Base-by-base conservation (phyloP, 2,797 vertebrate genomes). In the Dromococcyx pavoninus region DNA sequence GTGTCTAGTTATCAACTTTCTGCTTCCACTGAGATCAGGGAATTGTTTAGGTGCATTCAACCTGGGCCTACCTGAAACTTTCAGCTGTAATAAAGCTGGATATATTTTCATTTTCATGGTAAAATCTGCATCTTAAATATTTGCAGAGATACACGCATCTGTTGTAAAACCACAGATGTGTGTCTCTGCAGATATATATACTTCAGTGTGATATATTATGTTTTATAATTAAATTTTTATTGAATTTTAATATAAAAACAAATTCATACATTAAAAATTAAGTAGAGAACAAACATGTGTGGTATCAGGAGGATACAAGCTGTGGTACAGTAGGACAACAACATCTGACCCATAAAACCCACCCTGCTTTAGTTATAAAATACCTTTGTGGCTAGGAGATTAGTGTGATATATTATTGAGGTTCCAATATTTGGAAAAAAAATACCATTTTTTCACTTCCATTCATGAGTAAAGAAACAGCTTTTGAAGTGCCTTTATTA, bases 171-270 rank as follows among this genome's bases (percentile, higher is more conserved):
- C 94, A 75, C 95, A 97, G 95, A 95, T 97, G 96, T 88, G 94
- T 71, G 67, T 93, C 95, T 97, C 94, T 35, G 39, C 41, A 95
- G 92, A 97, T 96, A 94, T 91, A 93, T 96, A 95, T 89, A 95
- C 94, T 97, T 96, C 79, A 71, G 32, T 37, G 66, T 86, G 95
- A 97, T 95, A 93, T 96, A 96, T 95, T 96, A 77, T 88, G 93
- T 93, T 96, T 96, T 91, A 97, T 93, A 97, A 97, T 97, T 97
- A 97, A 97, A 95, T 60, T 96, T 96, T 95, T 97, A 96, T 95
- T 95, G 96, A 96, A 95, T 97, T 97, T 97, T 97, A 97, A 97
- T 97, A 97, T 95, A 96, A 96, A 97, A 97, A 95, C 95, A 97
- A 97, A 97, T 97, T 92, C 95, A 69, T 91, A 74, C 96, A 97